Percentiles rank a stretch among this genome's conserved stretches.
Evolutionary conservation across 1,140 invertebrate genomes (phyloP).

Genomic region (Hirudo medicinalis): DNA sequence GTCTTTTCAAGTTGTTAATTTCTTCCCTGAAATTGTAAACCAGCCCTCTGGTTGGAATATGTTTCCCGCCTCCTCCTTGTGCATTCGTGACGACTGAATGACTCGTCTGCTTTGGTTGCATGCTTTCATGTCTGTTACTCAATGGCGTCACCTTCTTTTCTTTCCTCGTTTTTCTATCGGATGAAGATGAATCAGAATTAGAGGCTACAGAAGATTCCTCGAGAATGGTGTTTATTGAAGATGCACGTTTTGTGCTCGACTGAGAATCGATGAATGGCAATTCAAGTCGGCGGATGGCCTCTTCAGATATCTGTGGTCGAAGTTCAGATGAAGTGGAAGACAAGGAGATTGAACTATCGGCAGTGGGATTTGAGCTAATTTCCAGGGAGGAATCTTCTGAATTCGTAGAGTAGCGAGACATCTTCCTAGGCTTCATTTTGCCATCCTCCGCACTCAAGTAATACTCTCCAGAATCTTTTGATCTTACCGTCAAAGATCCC

Average conservation of each 20-base stretch:
- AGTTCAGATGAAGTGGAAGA: not conserved
- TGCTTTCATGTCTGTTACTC: too few relatives aligned
- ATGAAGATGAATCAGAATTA: not conserved
- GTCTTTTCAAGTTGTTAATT: not conserved
- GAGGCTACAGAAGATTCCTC: not conserved
- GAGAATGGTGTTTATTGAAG: not conserved
- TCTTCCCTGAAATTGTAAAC: not conserved
- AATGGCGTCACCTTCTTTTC: not conserved
- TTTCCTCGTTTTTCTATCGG: not conserved
- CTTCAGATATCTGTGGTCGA: too few relatives aligned
- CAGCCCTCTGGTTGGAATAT: too few relatives aligned
- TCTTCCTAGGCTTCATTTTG: not conserved
- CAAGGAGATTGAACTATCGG: not conserved
- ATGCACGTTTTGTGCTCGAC: not conserved
- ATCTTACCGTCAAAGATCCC: not conserved
- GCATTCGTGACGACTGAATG: too few relatives aligned
- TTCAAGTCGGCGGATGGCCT: not conserved
- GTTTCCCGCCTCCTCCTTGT: too few relatives aligned
- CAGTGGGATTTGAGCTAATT: not conserved
- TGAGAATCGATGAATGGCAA: slow-evolving; percentile 1
- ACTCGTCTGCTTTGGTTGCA: too few relatives aligned
- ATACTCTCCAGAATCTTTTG: not conserved
- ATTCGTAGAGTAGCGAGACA: not conserved
- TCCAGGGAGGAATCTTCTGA: not conserved
- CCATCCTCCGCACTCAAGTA: not conserved